Base-by-base conservation (phyloP, 92 coral and sea anemone species). In the Siderastrea siderea region DNA sequence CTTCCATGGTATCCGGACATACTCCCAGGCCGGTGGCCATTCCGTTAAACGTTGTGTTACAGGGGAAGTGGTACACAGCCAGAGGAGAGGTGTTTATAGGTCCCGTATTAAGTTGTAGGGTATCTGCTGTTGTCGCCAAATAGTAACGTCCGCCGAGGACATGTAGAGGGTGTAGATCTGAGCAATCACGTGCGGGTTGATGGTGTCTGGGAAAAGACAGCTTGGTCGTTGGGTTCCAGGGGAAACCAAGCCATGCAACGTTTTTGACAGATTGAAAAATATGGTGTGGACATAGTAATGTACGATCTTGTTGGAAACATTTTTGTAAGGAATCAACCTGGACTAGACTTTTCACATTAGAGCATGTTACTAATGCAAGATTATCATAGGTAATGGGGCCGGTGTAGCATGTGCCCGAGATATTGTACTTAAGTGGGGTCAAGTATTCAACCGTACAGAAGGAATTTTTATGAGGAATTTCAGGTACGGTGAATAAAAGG, bases 361-460 rank as follows among this genome's bases (percentile, higher is more conserved):
- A 63, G 38, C 90, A 86, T 3, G 78, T 44, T 26, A 86, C 15
- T 51, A 86, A 38, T 6, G 90, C 84, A 15, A 86, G 48, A 15
- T 78, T 75, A 55, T 66, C 71, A 7, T 63, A 44, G n/a, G 70
- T 86, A 38, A 86, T 62, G 10, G 90, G 90, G 8, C 90, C 90
- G 7, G 54, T 45, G 60, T 66, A 86, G 38, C 90, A 86, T 5
- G 53, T 45, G 38, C 67, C 78, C 3, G 67, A 60, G 3, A 78
- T 13, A 15, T 86, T 77, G 43, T 86, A 86, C 59, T 68, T 86
- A 8, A 78, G 7, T 44, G 90, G 90, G 3, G 57, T 26, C 15
- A 86, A 74, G 26, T 45, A 77, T 64, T 86, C 90, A 15, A 86
- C 44, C 2, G 69, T 68, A 48, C 84, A 86, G 6, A 78, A 17